A percentile compares a stretch with the other conserved stretches of the same genome.
phyloP scores from a whole-genome alignment of 2,797 vertebrate genomes.

The Parotocinclus haroldoi region DNA sequence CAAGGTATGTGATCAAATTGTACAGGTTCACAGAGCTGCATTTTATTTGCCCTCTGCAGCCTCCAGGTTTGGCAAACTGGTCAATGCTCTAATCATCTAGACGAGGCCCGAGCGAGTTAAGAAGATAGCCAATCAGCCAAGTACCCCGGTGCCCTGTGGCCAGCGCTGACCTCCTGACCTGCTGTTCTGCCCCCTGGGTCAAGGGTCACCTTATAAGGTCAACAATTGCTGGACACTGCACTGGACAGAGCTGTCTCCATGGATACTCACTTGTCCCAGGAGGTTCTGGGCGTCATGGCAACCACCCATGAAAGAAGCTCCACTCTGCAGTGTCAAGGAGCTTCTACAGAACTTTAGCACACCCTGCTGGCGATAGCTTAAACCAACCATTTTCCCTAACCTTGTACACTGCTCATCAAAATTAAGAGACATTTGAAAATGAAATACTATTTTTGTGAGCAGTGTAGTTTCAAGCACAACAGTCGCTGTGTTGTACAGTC shows the following conservation, averaged over 20 bases:
- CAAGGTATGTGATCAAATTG: too few species aligned
- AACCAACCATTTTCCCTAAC: not conserved
- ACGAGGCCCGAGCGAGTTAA: conserved; percentile 67
- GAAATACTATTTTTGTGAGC: too few species aligned
- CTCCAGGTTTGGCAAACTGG: conserved; percentile 52
- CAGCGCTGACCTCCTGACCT: conserved; percentile 63
- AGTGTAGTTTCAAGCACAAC: not conserved
- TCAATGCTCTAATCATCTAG: conserved; percentile 72
- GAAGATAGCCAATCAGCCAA: conserved; percentile 75
- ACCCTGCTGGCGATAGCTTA: conserved; percentile 38
- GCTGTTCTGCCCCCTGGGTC: conserved; percentile 55
- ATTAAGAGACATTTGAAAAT: too few species aligned
- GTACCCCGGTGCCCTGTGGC: conserved; percentile 67
- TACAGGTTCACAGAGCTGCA: too few species aligned
- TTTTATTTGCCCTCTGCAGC: not conserved
- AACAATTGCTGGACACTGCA: conserved; percentile 56
- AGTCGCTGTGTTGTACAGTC: too few species aligned
- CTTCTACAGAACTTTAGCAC: conserved; percentile 22
- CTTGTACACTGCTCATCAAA: too few species aligned
- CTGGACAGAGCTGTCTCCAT: conserved; percentile 61
- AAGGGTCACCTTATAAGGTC: conserved; percentile 62
- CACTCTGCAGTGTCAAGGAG: conserved; percentile 5
- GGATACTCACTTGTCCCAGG: conserved; percentile 53
- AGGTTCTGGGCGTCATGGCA: conserved; percentile 41
- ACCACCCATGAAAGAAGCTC: conserved; percentile 26